Base-by-base conservation (phyloP, 1,140 invertebrate species). In the Drosophila arizonae region DNA sequence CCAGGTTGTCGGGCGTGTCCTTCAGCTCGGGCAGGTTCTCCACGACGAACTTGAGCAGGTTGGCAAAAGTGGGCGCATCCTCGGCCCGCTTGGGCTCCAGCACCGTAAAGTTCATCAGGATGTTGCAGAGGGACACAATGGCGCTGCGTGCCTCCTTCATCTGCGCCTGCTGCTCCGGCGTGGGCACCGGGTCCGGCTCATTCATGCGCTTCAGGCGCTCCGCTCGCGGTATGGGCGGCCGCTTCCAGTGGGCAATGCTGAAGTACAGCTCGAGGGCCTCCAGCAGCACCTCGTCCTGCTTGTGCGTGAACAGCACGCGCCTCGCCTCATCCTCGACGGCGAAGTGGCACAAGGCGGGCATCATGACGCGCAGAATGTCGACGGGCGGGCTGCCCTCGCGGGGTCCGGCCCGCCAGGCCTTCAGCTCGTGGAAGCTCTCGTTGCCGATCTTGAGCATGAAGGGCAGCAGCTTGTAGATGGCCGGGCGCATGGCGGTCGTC, bases 31-130 rank as follows among this genome's bases (percentile, higher is more conserved):
- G 96, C n/a, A 98, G 90, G 91, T 96, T 96, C 75, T 95, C 95
- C 66, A 97, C 96, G 45, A 97, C 95, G 84, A 98, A 98, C 90
- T 97, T 97, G 13, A 98, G 92, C 6, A 98, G 91, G 50, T 95
- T 94, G 64, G 95, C 94, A 90, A 98, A 98, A 5, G 95, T 92
- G 21, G 94, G 90, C 57, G 95, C 95, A 65, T 95, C 94, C 86
- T 97, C 95, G 4, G 97, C 96, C 15, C 96, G 91, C 91, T 96
- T 96, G 0, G 95, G 94, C 90, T 98, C 97, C 28, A 98, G 90
- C 1, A 98, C 97, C 11, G 96, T 96, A 0, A 98, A 94, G 84
- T 98, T 98, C 96, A 98, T 97, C 46, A 98, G 95, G 50, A 98
- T 95, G 79, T 98, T 98, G 91, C 97, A 98, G 2, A 97, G 94